Conservation (phyloP, 1,140 invertebrate genomes). For the Melitaea cinxia region DNA sequence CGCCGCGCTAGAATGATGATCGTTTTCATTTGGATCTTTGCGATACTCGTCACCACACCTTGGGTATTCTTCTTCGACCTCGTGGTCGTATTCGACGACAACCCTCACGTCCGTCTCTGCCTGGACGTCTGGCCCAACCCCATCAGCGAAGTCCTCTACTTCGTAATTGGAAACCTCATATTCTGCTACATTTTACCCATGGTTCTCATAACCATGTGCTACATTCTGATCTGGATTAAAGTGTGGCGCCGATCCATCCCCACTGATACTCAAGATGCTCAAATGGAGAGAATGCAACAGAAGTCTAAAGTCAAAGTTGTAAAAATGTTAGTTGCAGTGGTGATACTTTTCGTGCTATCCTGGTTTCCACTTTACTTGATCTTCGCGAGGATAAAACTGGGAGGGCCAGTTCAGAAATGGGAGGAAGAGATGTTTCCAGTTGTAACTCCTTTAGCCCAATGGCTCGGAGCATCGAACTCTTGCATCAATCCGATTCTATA, state of each 20-base stretch:
- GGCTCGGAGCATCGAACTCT: constrained; percentile 97
- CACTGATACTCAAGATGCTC: constrained; percentile 94
- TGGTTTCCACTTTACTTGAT: constrained; percentile 97
- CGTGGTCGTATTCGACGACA: constrained; percentile 87
- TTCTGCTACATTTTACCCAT: constrained; percentile 97
- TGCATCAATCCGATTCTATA: constrained; percentile 99
- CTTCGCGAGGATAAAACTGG: constrained; percentile 93
- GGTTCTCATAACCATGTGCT: constrained; percentile 95
- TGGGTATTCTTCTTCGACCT: constrained; percentile 96
- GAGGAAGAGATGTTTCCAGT: constrained; percentile 91
- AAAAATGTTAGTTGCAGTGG: constrained; percentile 97
- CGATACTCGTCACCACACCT: constrained; percentile 91
- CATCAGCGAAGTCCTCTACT: constrained; percentile 91
- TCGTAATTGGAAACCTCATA: constrained; percentile 93
- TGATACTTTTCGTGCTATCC: constrained; percentile 95
- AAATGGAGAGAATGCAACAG: constrained; percentile 95
- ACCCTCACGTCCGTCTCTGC: constrained; percentile 88
- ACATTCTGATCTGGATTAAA: constrained; percentile 95
- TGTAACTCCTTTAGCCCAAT: constrained; percentile 95
- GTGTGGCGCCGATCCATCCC: constrained; percentile 94
- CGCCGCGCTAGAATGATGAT: constrained; percentile 92
- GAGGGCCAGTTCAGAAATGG: constrained; percentile 85
- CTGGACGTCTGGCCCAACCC: constrained; percentile 92
- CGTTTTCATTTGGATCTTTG: constrained; percentile 94
- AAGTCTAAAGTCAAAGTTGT: constrained; percentile 97